These are phyloP conservation scores for Tinamus guttatus DNA, from an alignment of 2,113 vertebrate species.

Conservation along the genomic window DNA sequence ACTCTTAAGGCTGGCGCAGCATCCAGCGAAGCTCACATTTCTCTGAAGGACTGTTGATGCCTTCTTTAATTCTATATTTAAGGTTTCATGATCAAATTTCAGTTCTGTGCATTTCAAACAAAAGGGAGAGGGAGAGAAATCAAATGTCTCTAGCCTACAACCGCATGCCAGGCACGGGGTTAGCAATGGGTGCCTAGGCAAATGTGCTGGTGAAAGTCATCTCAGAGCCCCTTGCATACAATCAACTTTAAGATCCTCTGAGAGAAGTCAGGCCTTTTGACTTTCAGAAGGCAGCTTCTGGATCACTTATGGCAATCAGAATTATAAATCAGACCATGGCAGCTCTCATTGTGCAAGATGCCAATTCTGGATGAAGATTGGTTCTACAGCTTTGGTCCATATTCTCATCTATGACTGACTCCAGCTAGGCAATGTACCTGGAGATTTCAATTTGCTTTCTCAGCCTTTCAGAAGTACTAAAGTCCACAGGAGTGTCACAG, in stretches of 20 bases:
- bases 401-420: conserved; percentile 5
- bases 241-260: background rate
- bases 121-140: background rate
- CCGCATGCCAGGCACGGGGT: background rate
- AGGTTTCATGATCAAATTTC: background rate
- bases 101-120: background rate
- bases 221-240: background rate
- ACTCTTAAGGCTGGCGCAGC: background rate
- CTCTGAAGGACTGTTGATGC: background rate
- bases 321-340: background rate
- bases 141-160: background rate
- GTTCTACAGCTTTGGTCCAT: conserved; percentile 23
- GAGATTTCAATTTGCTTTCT: background rate
- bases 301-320: conserved; percentile 33
- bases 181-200: background rate
- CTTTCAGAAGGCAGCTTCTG: conserved; percentile 45
- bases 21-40: background rate
- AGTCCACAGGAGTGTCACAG: conserved; percentile 11
- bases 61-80: background rate
- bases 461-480: conserved; percentile 22
- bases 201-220: conserved; percentile 29
- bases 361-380: background rate
- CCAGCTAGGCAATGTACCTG: background rate
- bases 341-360: background rate
- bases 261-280: background rate